Base-by-base conservation (phyloP, 2,888 invertebrate genomes). In the Eupelmus urozonus region DNA sequence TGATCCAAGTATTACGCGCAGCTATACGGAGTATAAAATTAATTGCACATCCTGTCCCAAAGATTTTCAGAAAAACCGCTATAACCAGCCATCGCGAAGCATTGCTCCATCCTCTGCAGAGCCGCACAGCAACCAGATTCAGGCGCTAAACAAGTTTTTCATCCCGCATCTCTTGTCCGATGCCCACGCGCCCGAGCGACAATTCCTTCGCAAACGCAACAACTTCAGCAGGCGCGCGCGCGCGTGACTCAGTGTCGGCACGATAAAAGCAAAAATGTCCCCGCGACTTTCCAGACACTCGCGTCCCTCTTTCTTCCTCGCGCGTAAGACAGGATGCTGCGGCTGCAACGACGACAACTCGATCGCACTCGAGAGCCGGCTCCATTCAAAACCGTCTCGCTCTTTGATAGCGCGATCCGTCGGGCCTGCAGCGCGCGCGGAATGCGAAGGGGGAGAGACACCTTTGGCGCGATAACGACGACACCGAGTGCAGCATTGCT, bases 321-420 rank as follows among this genome's bases (percentile, higher is more conserved):
- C 76, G 76, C 80, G 75, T 76, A 69, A 81, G 72, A 81, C 72
- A 85, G 82, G 84, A 85, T 84, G 84, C 83, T 82, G n/a, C n/a
- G n/a, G n/a, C n/a, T n/a, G n/a, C n/a, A n/a, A n/a, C n/a, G n/a
- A n/a, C n/a, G 85, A 83, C 83, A 85, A 84, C 84, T 85, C 82
- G 84, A 86, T 85, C 84, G 84, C 84, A 84, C 83, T 82, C 82
- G 82, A 81, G 79, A 40, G 60, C 16, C 75, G 80, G 76, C 80
- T 85, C 82, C 83, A 85, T 86, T 85, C 85, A 84, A n/a, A n/a
- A n/a, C n/a, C n/a, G n/a, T n/a, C n/a, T n/a, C n/a, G n/a, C n/a
- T n/a, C n/a, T n/a, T n/a, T n/a, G n/a, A n/a, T n/a, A n/a, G n/a
- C n/a, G n/a, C n/a, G n/a, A n/a, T 23, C n/a, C 18, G 78, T 0